phyloP scores from a whole-genome alignment of 1,140 invertebrate genomes.

The Cheumatopsyche charites region DNA sequence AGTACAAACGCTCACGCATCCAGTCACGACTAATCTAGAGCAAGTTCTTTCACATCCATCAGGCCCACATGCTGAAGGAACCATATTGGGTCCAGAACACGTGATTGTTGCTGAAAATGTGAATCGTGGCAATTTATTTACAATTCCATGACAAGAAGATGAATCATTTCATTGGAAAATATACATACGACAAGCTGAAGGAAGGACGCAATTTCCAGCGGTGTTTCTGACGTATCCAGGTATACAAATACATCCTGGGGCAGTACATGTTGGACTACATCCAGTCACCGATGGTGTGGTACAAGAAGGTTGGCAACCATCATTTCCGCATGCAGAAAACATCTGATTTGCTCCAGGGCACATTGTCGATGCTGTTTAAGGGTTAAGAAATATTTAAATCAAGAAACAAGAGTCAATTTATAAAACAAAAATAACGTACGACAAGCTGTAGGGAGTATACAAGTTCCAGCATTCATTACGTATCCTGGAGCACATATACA shows the following conservation, averaged over 20 bases:
- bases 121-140: too few relatives aligned
- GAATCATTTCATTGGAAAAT: too few relatives aligned
- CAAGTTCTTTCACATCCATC: background rate
- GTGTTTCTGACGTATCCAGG: background rate
- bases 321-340: background rate
- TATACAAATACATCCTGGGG: background rate
- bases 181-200: constrained; percentile 2
- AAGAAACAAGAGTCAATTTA: too few relatives aligned
- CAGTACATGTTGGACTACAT: background rate
- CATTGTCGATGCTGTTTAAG: background rate
- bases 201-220: background rate
- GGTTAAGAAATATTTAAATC: background rate
- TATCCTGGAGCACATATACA: background rate
- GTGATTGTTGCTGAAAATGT: background rate
- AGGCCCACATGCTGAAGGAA: background rate
- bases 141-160: too few relatives aligned
- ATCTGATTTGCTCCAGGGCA: background rate
- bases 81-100: background rate
- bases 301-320: background rate
- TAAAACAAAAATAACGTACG: too few relatives aligned
- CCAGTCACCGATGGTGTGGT: background rate
- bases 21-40: background rate
- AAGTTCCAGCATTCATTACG: background rate
- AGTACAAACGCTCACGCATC: background rate
- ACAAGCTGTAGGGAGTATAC: background rate